Conservation (phyloP, 2,888 invertebrate species). For the Acleris holmiana region DNA sequence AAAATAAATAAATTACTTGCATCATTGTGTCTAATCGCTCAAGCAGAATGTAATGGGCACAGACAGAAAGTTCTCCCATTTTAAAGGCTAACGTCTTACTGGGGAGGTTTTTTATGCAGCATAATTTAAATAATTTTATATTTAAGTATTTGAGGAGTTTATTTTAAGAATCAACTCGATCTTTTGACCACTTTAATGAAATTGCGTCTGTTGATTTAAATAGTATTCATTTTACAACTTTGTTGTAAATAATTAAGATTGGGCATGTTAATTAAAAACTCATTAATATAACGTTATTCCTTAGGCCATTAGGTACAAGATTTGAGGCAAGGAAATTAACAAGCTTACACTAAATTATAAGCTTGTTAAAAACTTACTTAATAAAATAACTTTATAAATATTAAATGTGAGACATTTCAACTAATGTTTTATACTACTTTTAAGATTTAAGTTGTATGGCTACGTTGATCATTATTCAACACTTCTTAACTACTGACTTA, state of each 20-base stretch:
- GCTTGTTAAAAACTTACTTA: slow-evolving; percentile 11
- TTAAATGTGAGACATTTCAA: no score
- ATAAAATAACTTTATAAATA: background rate
- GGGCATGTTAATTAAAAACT: slow-evolving; percentile 11
- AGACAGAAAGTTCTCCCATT: slow-evolving; percentile 42
- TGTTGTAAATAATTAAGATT: slow-evolving; percentile 38
- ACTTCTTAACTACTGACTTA: no score
- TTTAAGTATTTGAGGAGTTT: no score
- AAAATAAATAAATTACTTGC: slow-evolving; percentile 49
- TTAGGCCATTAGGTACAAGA: no score
- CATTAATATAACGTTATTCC: slow-evolving; percentile 14
- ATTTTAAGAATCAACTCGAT: no score
- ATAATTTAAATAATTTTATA: background rate
- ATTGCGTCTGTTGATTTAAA: no score
- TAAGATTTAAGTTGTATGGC: no score
- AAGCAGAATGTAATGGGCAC: slow-evolving; percentile 43
- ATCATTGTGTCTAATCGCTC: slow-evolving; percentile 46
- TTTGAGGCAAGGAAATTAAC: no score
- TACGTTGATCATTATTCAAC: no score
- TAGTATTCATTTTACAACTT: slow-evolving; percentile 26
- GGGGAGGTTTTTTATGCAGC: slow-evolving; percentile 31
- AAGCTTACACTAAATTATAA: slow-evolving; percentile 22
- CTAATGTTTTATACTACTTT: no score
- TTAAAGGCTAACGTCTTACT: slow-evolving; percentile 37
- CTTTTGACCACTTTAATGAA: no score